Evolutionary conservation across 2,797 vertebrate genomes (phyloP).

Genomic region (Sorex maritimensis): DNA sequence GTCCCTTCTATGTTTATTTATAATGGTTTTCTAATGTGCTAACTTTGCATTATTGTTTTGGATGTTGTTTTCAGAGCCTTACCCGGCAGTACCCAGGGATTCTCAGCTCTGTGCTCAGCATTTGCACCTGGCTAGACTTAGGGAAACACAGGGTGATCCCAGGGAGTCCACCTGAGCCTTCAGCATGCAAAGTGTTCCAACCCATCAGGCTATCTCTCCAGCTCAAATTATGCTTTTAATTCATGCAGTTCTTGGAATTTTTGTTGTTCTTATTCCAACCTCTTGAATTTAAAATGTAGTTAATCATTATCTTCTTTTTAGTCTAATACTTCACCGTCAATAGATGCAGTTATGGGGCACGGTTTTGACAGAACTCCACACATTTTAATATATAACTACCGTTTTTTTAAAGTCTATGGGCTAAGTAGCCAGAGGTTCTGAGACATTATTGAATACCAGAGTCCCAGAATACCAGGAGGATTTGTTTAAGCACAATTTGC

Average conservation of each 20-base stretch:
- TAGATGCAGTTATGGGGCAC: background rate
- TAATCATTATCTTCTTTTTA: conserved; percentile 6
- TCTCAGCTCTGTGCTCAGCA: no score
- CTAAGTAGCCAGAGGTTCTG: background rate
- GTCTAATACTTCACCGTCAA: background rate
- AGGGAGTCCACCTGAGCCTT: no score
- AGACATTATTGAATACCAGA: background rate
- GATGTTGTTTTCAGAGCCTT: no score
- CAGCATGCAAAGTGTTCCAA: no score
- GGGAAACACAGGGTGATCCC: no score
- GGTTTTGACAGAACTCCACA: background rate
- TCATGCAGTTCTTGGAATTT: conserved; percentile 15
- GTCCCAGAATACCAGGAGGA: background rate
- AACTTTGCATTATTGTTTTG: background rate
- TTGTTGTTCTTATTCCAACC: conserved; percentile 45
- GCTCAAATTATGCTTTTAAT: background rate
- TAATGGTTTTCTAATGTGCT: background rate
- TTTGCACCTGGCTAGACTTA: no score
- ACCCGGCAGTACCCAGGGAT: no score
- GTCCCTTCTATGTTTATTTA: conserved; percentile 7
- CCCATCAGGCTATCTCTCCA: no score
- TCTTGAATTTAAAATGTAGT: conserved; percentile 13
- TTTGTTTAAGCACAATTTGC: background rate
- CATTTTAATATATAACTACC: background rate
- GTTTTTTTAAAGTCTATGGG: conserved; percentile 17